A percentile compares a stretch with the other conserved stretches of the same genome.
phyloP scores from a whole-genome alignment of 2,797 vertebrate genomes.

The Capromys pilorides region DNA sequence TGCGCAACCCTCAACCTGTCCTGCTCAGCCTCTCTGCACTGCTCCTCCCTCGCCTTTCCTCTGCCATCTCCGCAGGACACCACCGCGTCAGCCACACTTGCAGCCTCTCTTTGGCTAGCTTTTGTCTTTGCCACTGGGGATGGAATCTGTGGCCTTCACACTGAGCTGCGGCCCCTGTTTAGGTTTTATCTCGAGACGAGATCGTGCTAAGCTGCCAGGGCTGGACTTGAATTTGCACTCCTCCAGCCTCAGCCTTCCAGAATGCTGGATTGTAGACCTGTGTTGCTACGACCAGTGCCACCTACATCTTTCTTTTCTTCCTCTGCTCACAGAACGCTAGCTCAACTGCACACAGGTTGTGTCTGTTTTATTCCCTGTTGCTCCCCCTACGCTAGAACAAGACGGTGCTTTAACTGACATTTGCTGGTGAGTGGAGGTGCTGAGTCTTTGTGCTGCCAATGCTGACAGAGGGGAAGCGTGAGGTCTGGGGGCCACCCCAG shows the following conservation, averaged over 20 bases:
- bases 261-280: background rate
- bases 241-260: background rate
- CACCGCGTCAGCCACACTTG: fast-evolving
- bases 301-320: background rate
- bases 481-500: no score
- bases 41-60: fast-evolving
- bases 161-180: background rate
- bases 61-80: fast-evolving
- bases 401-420: background rate
- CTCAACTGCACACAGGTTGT: no score
- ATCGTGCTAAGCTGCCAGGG: background rate
- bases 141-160: background rate
- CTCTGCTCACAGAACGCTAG: background rate
- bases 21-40: fast-evolving
- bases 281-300: background rate
- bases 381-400: background rate
- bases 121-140: background rate
- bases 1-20: background rate
- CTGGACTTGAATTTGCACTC: background rate
- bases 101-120: background rate
- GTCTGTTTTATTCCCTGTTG: background rate
- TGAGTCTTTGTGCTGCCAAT: no score
- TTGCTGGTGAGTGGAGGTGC: background rate
- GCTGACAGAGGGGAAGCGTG: background rate
- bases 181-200: background rate